Conservation (phyloP, 1,140 invertebrate species). For the Lepidurus arcticus region DNA sequence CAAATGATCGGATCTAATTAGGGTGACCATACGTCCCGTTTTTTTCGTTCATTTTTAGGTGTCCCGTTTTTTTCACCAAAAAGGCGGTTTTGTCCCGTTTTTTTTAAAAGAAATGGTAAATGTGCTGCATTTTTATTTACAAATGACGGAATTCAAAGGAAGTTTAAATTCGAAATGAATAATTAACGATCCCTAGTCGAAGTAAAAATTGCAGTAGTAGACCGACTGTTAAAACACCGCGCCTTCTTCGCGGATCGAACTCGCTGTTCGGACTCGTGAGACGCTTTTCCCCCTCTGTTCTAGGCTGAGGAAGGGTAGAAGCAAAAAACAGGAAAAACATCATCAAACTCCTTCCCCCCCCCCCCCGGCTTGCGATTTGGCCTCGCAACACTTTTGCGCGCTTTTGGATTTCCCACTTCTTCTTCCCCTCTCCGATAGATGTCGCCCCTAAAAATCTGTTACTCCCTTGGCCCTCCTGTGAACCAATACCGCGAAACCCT, state of each 20-base stretch:
- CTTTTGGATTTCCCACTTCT: too few relatives aligned
- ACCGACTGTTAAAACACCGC: too few relatives aligned
- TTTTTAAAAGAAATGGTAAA: too few relatives aligned
- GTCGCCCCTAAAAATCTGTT: too few relatives aligned
- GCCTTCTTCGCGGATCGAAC: not conserved
- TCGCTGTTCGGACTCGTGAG: not conserved
- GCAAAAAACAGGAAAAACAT: not conserved
- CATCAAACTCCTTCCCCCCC: not conserved
- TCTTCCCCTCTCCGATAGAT: too few relatives aligned
- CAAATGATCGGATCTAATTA: not conserved
- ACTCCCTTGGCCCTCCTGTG: too few relatives aligned
- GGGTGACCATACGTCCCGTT: conserved; percentile 3
- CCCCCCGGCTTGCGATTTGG: not conserved
- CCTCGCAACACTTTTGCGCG: conserved; percentile 4
- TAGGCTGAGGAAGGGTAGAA: conserved; percentile 4
- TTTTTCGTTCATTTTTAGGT: not conserved
- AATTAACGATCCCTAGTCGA: too few relatives aligned
- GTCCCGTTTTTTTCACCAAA: conserved; percentile 5
- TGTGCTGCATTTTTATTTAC: too few relatives aligned
- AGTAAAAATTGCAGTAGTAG: too few relatives aligned
- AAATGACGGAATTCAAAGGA: too few relatives aligned
- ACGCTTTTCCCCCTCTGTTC: not conserved
- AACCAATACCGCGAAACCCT: too few relatives aligned
- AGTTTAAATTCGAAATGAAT: too few relatives aligned
- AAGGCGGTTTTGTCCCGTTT: conserved; percentile 4